Evolutionary conservation across 2,888 invertebrate species (phyloP), one percentile per base, ranked within the genome.

Genomic region (Cheiracanthium punctorium): DNA sequence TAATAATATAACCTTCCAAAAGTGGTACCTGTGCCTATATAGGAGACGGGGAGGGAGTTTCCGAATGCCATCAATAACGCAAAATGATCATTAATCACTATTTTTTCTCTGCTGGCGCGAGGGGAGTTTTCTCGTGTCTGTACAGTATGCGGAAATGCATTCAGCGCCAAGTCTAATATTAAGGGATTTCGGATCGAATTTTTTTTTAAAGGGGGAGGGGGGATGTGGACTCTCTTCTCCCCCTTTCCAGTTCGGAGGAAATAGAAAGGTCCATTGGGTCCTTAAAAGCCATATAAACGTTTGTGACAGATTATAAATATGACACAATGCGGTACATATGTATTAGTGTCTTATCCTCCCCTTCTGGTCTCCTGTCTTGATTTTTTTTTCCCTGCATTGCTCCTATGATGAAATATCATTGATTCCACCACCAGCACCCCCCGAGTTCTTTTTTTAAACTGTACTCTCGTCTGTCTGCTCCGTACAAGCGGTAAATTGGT

Each of bases 241-340:
- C 29, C 20, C 2, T 70, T 37, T 41, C 2, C 29, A n/a, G 37
- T 29, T 37, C 32, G 71, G 8, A 43, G 71, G 72, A 58, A 77
- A 84, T 84, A 77, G 65, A 84, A 79, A 85, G 84, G 77, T 43
- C 74, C 79, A 70, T 74, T 84, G 84, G 72, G 41, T 79, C 74
- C 69, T 85, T 85, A 85, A 85, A 85, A 70, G 74, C 69, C 84
- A 74, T 85, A 85, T 85, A 77, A 85, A 85, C 72, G 79, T 37
- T 79, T 75, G 74, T 85, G 84, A 85, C 84, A 85, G 79, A 85
- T 85, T 85, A 85, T 85, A 85, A 80, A 85, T 85, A 79, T 80
- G 72, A 79, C 73, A 85, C 84, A 85, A 85, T 79, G 65, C 79
- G 84, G 79, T 85, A 85, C 84, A 85, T 85, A 85, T 85, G 84